Evolutionary conservation across 2,113 vertebrate genomes (phyloP), one percentile per base, ranked within the genome.

Genomic region (Amblyopsis rosae): DNA sequence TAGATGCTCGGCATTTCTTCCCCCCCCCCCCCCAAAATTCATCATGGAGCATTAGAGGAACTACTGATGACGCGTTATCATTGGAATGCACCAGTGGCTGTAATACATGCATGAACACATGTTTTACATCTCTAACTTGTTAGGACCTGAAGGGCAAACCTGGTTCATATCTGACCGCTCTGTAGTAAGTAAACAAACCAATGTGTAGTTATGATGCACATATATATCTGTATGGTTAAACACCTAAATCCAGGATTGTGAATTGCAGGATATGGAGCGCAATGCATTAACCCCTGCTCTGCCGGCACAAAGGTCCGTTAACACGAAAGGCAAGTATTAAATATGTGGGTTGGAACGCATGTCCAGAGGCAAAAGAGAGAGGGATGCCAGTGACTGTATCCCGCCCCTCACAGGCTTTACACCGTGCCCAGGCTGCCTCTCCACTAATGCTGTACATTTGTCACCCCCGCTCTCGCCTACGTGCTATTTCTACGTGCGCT

Each of bases 251-350:
- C 35, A 41, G 35, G 35, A 41, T 41, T 41, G 35, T 57, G 62
- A 76, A 69, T 67, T 69, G 48, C 59, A 73, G 41, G 16, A 81
- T 53, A 46, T 9, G 72, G 67, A 80, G 70, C 67, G 84, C 48
- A 64, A 73, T 74, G 46, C 84, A 86, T 84, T 91, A 90, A 89
- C 84, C 86, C 74, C 54, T 77, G 82, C 61, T 75, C 81, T 65
- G 73, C 82, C 13, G 15, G 62, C 73, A 74, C 66, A 41, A 66
- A 81, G 48, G 62, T 72, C 73, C 77, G 72, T 80, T 78, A 83
- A 64, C 79, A 70, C 70, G 66, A 77, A 79, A 87, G 88, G 85
- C 79, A 81, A 79, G 87, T 41, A 91, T 89, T 88, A 90, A 87
- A 86, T 62, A 82, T 63, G 88, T 91, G 88, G 87, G 88, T 19